These are phyloP conservation scores for Casuarius casuarius DNA, from an alignment of 2,113 vertebrate species.

Conservation along the genomic window DNA sequence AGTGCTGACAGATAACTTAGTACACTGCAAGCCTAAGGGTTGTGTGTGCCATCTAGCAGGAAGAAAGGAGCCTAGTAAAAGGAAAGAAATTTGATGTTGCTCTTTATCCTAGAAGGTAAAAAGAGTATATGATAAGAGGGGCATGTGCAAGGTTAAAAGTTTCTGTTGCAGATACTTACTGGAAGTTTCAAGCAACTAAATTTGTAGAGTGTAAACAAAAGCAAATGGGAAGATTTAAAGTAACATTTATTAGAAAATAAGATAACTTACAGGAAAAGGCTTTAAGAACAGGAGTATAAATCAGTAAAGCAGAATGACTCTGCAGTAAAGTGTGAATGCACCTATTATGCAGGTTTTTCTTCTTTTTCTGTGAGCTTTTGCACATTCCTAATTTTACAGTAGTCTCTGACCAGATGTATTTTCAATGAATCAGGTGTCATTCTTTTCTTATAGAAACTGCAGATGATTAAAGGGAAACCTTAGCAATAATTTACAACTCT, in stretches of 20 bases:
- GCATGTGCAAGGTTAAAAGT: neutral
- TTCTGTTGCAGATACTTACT: neutral
- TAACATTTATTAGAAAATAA: neutral
- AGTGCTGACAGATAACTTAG: neutral
- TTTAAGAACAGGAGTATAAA: neutral
- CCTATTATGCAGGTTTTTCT: neutral
- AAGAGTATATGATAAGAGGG: neutral
- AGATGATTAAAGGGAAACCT: neutral
- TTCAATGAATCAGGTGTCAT: neutral
- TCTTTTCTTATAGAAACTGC: neutral
- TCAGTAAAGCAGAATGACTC: neutral
- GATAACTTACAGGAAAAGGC: neutral
- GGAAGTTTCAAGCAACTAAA: neutral
- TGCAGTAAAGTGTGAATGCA: neutral
- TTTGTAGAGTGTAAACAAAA: neutral
- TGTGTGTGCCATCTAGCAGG: neutral
- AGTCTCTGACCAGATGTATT: neutral
- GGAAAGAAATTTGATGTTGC: neutral
- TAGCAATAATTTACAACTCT: neutral
- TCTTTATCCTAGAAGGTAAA: neutral
- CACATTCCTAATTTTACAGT: neutral
- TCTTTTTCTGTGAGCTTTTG: neutral
- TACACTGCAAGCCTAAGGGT: neutral
- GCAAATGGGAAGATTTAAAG: neutral
- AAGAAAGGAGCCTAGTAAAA: neutral